Evolutionary conservation across 30 jellyfish, hydroid and myxozoan species (phyloP).

Genomic region (Calvadosia cruxmelitensis): DNA sequence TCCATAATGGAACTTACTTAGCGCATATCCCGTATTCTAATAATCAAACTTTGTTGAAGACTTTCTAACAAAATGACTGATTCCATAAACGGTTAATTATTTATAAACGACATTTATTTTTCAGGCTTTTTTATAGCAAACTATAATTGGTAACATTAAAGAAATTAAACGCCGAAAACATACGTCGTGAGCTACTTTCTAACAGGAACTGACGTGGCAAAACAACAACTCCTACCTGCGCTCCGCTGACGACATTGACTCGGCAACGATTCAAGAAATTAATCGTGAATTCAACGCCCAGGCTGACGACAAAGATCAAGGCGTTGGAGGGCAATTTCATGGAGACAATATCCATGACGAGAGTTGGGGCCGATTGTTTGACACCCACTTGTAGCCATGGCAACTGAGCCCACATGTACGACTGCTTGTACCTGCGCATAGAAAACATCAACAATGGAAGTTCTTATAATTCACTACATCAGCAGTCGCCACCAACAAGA

Average conservation of each 20-base stretch:
- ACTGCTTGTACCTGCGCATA: constrained; percentile 65
- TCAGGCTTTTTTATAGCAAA: too few relatives aligned
- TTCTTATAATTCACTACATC: too few relatives aligned
- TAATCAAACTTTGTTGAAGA: too few relatives aligned
- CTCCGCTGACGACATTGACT: constrained; percentile 83
- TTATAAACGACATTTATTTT: too few relatives aligned
- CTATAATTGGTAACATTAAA: background rate
- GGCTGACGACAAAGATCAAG: constrained; percentile 55
- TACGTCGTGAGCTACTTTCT: background rate
- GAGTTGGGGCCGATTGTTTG: constrained; percentile 62
- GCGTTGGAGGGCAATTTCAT: constrained; percentile 95
- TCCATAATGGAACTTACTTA: too few relatives aligned
- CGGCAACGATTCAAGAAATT: constrained; percentile 93
- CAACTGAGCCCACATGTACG: constrained; percentile 98
- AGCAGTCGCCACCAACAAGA: too few relatives aligned
- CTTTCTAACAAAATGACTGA: too few relatives aligned
- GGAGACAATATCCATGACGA: constrained; percentile 89
- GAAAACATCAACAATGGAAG: too few relatives aligned
- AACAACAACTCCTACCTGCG: constrained; percentile 90
- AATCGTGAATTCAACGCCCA: constrained; percentile 60
- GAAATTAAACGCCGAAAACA: background rate
- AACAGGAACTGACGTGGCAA: too few relatives aligned
- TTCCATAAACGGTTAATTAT: too few relatives aligned
- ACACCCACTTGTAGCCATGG: constrained; percentile 99
- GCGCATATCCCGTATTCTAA: too few relatives aligned